Evolutionary conservation across 2,888 invertebrate species (phyloP).

Genomic region (Bibio marci): DNA sequence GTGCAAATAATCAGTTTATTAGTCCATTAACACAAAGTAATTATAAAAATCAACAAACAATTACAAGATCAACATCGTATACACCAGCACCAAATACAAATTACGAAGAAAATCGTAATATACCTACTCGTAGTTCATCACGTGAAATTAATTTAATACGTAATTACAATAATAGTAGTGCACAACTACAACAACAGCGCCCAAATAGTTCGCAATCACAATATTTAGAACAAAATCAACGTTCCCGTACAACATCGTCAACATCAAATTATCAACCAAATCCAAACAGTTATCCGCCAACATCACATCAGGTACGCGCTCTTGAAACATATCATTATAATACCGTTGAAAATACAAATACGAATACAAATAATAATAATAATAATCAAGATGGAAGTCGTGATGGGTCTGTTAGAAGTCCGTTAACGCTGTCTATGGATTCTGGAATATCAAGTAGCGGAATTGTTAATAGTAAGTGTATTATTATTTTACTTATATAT

Average conservation of each 20-base stretch:
- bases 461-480: conserved; percentile 15
- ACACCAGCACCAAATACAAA: conserved; percentile 1
- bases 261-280: conserved; percentile 4
- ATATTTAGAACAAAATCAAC: conserved; percentile 1
- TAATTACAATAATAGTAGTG: neutral
- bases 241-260: neutral
- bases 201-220: conserved; percentile 3
- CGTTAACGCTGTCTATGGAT: conserved; percentile 77
- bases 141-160: conserved; percentile 2
- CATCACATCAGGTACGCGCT: conserved; percentile 7
- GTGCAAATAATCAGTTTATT: neutral
- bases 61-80: neutral
- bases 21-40: neutral
- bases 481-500: too few species aligned
- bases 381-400: conserved; percentile 7
- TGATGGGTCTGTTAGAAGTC: conserved; percentile 25
- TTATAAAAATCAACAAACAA: too few species aligned
- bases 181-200: neutral
- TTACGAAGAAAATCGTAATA: conserved; percentile 3
- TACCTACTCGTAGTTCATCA: conserved; percentile 3
- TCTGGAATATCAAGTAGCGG: conserved; percentile 55
- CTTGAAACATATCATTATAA: conserved; percentile 10
- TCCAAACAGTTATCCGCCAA: conserved; percentile 3
- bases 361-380: neutral
- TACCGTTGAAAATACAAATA: neutral